Percentiles rank a stretch among this genome's conserved stretches.
Evolutionary conservation across 2,888 invertebrate species (phyloP).

Genomic region (Acronicta aceris): DNA sequence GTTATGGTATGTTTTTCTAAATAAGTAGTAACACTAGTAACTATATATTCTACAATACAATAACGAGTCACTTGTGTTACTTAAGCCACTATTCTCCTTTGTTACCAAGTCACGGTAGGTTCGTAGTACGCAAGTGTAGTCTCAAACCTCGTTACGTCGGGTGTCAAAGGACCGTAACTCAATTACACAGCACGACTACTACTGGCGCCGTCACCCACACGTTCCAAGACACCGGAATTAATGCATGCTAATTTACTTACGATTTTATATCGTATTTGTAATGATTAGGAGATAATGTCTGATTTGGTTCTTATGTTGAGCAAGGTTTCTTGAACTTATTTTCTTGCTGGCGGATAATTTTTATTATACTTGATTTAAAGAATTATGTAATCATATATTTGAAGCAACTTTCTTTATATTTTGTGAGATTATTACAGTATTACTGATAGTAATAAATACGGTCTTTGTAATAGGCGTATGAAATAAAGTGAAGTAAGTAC

Average conservation of each 20-base stretch:
- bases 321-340: no score
- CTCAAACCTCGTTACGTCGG: constrained; percentile 85
- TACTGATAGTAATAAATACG: no score
- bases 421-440: no score
- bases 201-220: constrained; percentile 54
- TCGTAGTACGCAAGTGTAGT: constrained; percentile 70
- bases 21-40: no score
- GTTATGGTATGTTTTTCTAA: no score
- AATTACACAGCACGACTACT: constrained; percentile 81
- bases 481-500: no score
- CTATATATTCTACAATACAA: background rate
- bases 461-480: no score
- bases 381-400: no score
- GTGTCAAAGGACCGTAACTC: constrained; percentile 87
- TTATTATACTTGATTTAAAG: no score
- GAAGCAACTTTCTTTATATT: no score
- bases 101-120: constrained; percentile 21
- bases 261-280: constrained; percentile 49
- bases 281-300: constrained; percentile 16
- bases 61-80: constrained; percentile 10
- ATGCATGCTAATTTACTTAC: constrained; percentile 63
- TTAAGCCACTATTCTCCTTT: constrained; percentile 34
- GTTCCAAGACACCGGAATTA: constrained; percentile 62
- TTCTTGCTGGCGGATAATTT: no score
- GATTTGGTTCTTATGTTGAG: background rate